Evolutionary conservation across 2,888 invertebrate genomes (phyloP), one percentile per base, ranked within the genome.

Genomic region (Acleris holmiana): DNA sequence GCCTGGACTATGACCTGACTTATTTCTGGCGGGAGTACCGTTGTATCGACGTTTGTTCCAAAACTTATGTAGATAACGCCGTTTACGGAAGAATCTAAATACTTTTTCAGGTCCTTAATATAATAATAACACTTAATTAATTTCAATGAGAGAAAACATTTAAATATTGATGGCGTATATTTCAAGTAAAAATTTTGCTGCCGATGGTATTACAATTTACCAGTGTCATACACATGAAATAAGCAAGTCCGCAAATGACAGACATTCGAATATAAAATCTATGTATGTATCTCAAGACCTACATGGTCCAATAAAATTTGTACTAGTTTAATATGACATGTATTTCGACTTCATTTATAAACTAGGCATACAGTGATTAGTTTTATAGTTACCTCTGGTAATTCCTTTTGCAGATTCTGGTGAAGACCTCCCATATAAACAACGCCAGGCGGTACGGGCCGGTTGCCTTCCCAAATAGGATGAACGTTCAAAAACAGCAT

Each of bases 371-470:
- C 29, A 0, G 29, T 10, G n/a, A 47, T 47, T 13, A 29, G 2
- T 19, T 4, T 0, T 40, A 35, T n/a, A 59, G 64, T 66, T 76
- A 91, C 93, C 76, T 81, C 67, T 3, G 90, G 88, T 46, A 93
- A 72, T 13, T 83, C 75, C 59, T 86, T 82, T 8, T 78, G 67
- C 4, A 79, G 76, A n/a, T 77, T 79, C 29, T 86, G 74, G 68
- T 90, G 91, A 40, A 88, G 70, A 2, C 90, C 89, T 61, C 91
- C 89, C 58, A 89, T 80, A 60, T 83, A 81, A 1, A 92, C 67
- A 6, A 89, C 75, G 54, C 79, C 80, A 0, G 89, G 88, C 17
- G 89, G 82, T 6, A 85, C 73, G 1, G 93, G 92, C 13, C 84
- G 75, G 58, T 76, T 80, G 1, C 73, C 72, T 13, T 80, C 80